Conservation (phyloP, 2,888 invertebrate genomes). For the Xanthia icteritia region DNA sequence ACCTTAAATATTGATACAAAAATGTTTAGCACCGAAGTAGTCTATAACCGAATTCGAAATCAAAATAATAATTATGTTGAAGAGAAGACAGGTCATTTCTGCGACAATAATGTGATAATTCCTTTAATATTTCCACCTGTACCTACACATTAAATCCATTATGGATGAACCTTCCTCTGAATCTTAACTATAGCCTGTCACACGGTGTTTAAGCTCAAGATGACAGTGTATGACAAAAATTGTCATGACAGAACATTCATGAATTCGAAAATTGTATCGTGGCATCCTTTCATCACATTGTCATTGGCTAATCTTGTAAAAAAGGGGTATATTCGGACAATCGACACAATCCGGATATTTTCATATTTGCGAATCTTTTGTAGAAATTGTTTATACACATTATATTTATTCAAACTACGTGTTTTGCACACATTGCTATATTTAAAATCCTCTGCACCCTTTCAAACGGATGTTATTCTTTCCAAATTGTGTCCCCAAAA, state of each 20-base stretch:
- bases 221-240: conserved; percentile 54
- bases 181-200: conserved; percentile 29
- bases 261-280: conserved; percentile 69
- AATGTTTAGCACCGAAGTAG: conserved; percentile 2
- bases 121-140: conserved; percentile 35
- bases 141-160: conserved; percentile 17
- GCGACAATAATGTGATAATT: neutral
- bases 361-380: conserved; percentile 76
- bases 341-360: conserved; percentile 81
- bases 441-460: conserved; percentile 76
- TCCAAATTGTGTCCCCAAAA: conserved; percentile 75
- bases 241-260: conserved; percentile 65
- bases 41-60: conserved; percentile 12
- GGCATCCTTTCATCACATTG: conserved; percentile 70
- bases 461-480: conserved; percentile 85
- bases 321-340: conserved; percentile 71
- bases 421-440: conserved; percentile 82
- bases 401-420: conserved; percentile 82
- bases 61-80: conserved; percentile 17
- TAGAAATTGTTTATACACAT: conserved; percentile 85
- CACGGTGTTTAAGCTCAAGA: conserved; percentile 58
- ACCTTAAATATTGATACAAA: conserved; percentile 11
- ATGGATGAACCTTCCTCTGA: conserved; percentile 11
- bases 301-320: conserved; percentile 72
- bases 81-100: conserved; percentile 14